Percentiles rank a stretch among this genome's conserved stretches.
These are phyloP conservation scores for Temnothorax unifasciatus DNA, from an alignment of 2,888 invertebrate genomes.

Conservation along the genomic window DNA sequence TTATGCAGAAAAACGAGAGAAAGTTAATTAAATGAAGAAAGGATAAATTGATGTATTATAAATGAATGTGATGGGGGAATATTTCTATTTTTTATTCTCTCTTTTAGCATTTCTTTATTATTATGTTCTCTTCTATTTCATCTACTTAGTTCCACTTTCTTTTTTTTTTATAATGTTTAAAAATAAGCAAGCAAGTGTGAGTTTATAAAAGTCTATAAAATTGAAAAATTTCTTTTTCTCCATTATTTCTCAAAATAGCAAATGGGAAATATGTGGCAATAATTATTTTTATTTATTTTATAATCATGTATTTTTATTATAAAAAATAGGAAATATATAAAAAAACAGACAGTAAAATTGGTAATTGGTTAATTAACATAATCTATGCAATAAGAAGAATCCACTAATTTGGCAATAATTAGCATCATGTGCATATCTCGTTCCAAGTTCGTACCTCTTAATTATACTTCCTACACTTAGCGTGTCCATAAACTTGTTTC, in stretches of 20 bases:
- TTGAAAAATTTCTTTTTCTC: background rate
- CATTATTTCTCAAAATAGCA: background rate
- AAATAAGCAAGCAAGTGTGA: background rate
- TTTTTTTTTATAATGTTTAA: background rate
- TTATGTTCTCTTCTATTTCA: background rate
- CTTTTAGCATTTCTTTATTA: background rate
- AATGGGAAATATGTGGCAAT: background rate
- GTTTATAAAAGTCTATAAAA: background rate
- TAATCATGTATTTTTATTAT: background rate
- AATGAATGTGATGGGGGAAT: background rate
- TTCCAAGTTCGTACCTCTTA: background rate
- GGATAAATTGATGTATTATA: background rate
- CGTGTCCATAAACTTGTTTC: slow-evolving; percentile 8
- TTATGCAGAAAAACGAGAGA: background rate
- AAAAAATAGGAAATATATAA: slow-evolving; percentile 1
- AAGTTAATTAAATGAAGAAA: background rate
- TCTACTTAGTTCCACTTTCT: background rate
- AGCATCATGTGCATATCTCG: background rate
- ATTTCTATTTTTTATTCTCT: background rate
- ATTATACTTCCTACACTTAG: background rate
- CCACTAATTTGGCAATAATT: background rate
- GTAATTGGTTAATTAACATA: background rate
- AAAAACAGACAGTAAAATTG: background rate
- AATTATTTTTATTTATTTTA: background rate
- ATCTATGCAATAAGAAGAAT: background rate